Evolutionary conservation across 2,113 vertebrate genomes (phyloP), one percentile per base, ranked within the genome.

Genomic region (Trogon surrucura): DNA sequence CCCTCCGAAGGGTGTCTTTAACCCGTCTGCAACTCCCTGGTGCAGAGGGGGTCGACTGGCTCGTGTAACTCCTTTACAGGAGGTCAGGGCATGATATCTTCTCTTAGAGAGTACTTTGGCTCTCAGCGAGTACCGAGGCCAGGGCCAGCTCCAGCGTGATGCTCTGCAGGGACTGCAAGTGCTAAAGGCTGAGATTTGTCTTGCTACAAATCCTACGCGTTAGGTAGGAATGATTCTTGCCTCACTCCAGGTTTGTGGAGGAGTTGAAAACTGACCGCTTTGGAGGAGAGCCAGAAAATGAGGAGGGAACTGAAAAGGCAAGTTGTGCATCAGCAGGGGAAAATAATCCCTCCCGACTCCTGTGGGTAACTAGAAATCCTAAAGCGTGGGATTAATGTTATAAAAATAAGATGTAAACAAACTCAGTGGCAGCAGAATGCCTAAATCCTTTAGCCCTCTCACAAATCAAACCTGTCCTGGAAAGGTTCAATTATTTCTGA

Each of bases 301-400:
- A 79, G 80, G 62, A 73, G 44, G 62, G 45, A 77, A 47, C 47
- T 67, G 80, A 70, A 96, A 62, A 93, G 32, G 30, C 36, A 85
- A 79, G 60, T 57, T 73, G 27, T 67, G 74, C 66, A 70, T 83
- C 92, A 80, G 82, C 67, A 50, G 75, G 62, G 67, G 80, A 54
- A 94, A 92, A 90, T 92, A 95, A 94, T 95, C 82, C 95, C 64
- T 78, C 60, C 56, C 36, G 27, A 53, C 73, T 92, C 56, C 91
- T 85, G 85, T 75, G 86, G 88, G 91, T 94, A 73, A 70, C 41
- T 58, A 66, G 56, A 87, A 91, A 17, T 88, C 75, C 51, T 50
- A 80, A 77, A 80, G 41, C 2, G 0, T 34, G 64, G 83, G 67
- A 92, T 96, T 95, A 83, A 47, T 62, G 41, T 60, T 80, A 32